A percentile compares a stretch with the other conserved stretches of the same genome.
phyloP scores from a whole-genome alignment of 2,888 invertebrate genomes.

The Scaeva pyrastri region DNA sequence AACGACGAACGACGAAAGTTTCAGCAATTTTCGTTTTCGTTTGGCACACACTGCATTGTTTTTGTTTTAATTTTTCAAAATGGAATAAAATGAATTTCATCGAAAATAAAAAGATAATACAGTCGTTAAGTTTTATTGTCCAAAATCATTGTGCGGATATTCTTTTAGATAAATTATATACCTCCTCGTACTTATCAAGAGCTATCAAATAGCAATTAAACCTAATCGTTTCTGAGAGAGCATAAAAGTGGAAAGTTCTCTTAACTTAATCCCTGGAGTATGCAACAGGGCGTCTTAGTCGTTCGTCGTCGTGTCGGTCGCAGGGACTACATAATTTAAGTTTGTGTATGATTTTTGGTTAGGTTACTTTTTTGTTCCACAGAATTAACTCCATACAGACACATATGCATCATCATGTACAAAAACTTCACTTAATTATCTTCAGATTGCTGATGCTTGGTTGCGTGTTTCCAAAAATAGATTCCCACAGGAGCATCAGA shows the following conservation, averaged over 20 bases:
- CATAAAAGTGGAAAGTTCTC: slow-evolving; percentile 12
- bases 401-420: not conserved
- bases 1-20: not conserved
- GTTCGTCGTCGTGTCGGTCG: too few species aligned
- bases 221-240: slow-evolving; percentile 10
- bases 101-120: slow-evolving; percentile 37
- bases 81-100: slow-evolving; percentile 25
- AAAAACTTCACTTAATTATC: slow-evolving; percentile 4
- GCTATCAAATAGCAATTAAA: slow-evolving; percentile 34
- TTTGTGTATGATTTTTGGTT: not conserved
- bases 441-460: not conserved
- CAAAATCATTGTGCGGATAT: slow-evolving; percentile 15
- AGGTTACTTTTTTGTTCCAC: not conserved
- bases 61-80: not conserved
- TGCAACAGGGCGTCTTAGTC: slow-evolving; percentile 33
- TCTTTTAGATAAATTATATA: not conserved
- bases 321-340: not conserved
- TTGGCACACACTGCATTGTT: slow-evolving; percentile 22
- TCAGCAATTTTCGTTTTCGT: slow-evolving; percentile 21
- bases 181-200: not conserved
- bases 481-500: slow-evolving; percentile 23
- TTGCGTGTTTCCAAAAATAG: slow-evolving; percentile 40
- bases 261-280: not conserved
- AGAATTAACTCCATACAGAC: not conserved
- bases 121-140: slow-evolving; percentile 39